phyloP scores from a whole-genome alignment of 2,888 invertebrate genomes.

The Meteorus cinctellus region DNA sequence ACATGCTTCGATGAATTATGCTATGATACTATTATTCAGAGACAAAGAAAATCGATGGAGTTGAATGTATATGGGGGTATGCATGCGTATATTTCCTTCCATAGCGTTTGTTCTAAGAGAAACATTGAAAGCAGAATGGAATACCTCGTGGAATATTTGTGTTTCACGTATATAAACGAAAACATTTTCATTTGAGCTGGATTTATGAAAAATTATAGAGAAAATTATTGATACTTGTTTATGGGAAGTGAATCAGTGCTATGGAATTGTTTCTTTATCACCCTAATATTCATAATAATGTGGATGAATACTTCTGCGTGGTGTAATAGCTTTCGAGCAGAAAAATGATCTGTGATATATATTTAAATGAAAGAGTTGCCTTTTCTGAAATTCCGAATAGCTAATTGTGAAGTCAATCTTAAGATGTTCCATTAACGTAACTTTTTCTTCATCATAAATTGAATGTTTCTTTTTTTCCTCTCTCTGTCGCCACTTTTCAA shows the following conservation, averaged over 20 bases:
- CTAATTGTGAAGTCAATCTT: constrained; percentile 53
- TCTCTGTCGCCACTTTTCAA: neutral
- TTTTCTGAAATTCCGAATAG: constrained; percentile 43
- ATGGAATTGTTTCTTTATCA: too few relatives aligned
- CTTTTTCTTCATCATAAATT: constrained; percentile 37
- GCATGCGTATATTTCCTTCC: neutral
- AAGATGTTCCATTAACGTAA: constrained; percentile 49
- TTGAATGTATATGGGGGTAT: neutral
- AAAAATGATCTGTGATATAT: neutral
- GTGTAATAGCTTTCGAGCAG: neutral
- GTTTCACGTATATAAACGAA: too few relatives aligned
- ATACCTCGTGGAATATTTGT: neutral
- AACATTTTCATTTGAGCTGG: too few relatives aligned
- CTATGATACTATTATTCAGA: neutral
- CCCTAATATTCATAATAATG: too few relatives aligned
- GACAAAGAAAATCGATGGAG: constrained; percentile 13
- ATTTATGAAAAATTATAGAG: too few relatives aligned
- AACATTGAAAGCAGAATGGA: neutral
- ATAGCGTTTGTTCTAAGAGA: neutral
- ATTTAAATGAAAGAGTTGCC: constrained; percentile 17
- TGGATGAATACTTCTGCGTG: too few relatives aligned
- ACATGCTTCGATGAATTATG: constrained; percentile 6
- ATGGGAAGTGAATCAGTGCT: too few relatives aligned
- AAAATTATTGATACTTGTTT: too few relatives aligned
- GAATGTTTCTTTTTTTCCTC: constrained; percentile 18